phyloP scores from a whole-genome alignment of 2,113 vertebrate genomes.

The Candoia aspera region DNA sequence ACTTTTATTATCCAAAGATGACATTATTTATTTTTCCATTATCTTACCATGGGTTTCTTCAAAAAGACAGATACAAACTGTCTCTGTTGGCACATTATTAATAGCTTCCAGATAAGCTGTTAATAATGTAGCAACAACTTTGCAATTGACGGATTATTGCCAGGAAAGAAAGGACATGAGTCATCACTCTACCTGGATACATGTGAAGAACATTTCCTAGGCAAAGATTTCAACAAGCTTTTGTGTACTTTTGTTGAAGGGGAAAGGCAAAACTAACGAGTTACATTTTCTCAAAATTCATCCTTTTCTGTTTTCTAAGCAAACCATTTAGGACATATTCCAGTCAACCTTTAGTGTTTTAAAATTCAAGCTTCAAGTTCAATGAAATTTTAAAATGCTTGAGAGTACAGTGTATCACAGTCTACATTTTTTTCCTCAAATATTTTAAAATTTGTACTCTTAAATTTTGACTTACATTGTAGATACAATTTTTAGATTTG shows the following conservation, averaged over 20 bases:
- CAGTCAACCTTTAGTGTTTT: not conserved
- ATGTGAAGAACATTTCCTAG: conserved; percentile 18
- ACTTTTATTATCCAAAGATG: not conserved
- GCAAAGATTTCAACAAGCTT: conserved; percentile 28
- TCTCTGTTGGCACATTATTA: conserved; percentile 20
- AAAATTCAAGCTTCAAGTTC: too few species aligned
- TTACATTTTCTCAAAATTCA: not conserved
- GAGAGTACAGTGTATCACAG: not conserved
- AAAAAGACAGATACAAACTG: not conserved
- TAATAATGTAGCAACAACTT: conserved; percentile 18
- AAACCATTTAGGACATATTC: not conserved
- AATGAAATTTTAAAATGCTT: not conserved
- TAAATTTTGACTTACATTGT: not conserved
- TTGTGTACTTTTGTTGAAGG: conserved; percentile 5
- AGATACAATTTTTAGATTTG: not conserved
- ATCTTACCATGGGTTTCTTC: conserved; percentile 10
- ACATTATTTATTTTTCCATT: not conserved
- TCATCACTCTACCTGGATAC: not conserved
- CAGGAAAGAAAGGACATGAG: conserved; percentile 1
- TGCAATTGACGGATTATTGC: not conserved
- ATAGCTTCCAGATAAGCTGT: conserved; percentile 23
- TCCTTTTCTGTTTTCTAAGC: not conserved
- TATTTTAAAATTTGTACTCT: not conserved
- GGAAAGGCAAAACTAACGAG: not conserved
- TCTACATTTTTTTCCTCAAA: not conserved